Conservation (phyloP, 2,888 invertebrate species). For the Smittia sp. region DNA sequence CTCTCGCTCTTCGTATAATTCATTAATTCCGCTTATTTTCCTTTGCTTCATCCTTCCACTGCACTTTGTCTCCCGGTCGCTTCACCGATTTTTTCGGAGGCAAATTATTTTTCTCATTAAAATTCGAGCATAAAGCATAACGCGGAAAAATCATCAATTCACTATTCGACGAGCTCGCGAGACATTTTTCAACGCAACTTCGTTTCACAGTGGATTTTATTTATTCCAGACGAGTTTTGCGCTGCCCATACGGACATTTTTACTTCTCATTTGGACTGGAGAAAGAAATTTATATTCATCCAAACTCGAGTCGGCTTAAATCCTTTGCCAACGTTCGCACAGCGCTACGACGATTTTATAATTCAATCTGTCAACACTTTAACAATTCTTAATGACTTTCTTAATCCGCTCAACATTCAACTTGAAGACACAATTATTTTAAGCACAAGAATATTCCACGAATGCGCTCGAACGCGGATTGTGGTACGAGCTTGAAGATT, state of each 20-base stretch:
- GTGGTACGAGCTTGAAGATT: background rate
- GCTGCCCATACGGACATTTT: background rate
- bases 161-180: background rate
- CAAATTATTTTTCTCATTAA: constrained; percentile 1
- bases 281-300: no score
- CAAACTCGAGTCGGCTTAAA: no score
- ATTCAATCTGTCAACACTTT: no score
- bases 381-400: no score
- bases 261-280: background rate
- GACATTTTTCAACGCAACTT: background rate
- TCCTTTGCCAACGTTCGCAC: no score
- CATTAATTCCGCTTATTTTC: constrained; percentile 38
- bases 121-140: constrained; percentile 33
- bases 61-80: background rate
- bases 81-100: background rate
- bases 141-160: constrained; percentile 20
- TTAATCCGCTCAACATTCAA: no score
- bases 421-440: no score
- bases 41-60: constrained; percentile 20
- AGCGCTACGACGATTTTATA: no score
- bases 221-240: background rate
- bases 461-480: no score
- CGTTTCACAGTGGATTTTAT: background rate
- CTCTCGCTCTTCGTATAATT: constrained; percentile 31
- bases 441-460: no score